phyloP scores from a whole-genome alignment of 1,140 invertebrate species.

The Scaptomyza graminum region DNA sequence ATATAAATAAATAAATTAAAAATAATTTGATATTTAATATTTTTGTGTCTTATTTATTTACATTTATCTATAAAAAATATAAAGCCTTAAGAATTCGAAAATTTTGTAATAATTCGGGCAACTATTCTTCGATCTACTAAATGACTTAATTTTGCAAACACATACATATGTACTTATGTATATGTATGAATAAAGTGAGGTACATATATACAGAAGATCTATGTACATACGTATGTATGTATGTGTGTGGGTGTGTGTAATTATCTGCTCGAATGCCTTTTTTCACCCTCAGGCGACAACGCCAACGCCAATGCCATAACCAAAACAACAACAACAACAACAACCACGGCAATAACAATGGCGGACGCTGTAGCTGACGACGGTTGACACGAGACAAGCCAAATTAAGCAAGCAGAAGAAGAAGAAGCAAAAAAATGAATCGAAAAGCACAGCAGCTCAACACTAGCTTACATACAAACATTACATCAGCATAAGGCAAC shows the following conservation, averaged over 20 bases:
- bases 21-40: no score
- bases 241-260: slow-evolving; percentile 47
- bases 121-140: no score
- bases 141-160: no score
- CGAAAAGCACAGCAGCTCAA: slow-evolving; percentile 27
- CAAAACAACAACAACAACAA: slow-evolving; percentile 25
- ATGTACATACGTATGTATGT: slow-evolving; percentile 3
- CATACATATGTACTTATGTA: no score
- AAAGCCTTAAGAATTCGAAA: no score
- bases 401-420: slow-evolving; percentile 63
- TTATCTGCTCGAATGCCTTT: slow-evolving; percentile 73
- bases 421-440: slow-evolving; percentile 15
- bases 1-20: no score
- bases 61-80: no score
- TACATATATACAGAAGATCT: neutral
- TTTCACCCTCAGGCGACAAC: slow-evolving; percentile 79
- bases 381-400: slow-evolving; percentile 74
- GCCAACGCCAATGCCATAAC: slow-evolving; percentile 70
- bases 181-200: neutral
- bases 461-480: slow-evolving; percentile 22
- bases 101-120: no score
- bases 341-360: slow-evolving; percentile 59
- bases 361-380: slow-evolving; percentile 62
- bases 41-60: no score
- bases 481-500: slow-evolving; percentile 20